Base-by-base conservation (phyloP, 2,888 invertebrate species). In the Biston betularia region DNA sequence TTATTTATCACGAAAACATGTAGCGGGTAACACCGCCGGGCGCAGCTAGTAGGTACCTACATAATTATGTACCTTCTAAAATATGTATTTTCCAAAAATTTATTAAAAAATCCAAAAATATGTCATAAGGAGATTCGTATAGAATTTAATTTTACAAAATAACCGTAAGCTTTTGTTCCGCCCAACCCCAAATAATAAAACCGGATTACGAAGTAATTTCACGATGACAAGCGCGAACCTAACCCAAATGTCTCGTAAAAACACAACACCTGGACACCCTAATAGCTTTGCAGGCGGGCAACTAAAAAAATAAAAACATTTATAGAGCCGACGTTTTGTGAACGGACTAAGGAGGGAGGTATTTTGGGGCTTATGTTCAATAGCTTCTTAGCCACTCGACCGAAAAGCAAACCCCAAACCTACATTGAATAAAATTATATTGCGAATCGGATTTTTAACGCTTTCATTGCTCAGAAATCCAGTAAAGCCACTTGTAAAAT, bases 291-390 rank as follows among this genome's bases (percentile, higher is more conserved):
- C 53, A 53, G 65, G 56, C 61, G 34, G 15, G 54, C 48, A 66
- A 66, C 62, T 58, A 62, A 66, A 62, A 66, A 62, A 57, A 63
- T 67, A 74, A 71, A 53, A 53, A 53, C 38, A 53, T 53, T 50
- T 53, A 40, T 53, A 14, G 52, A 53, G 52, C 52, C 38, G 7
- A 8, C 15, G 10, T 38, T 53, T 10, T 14, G 38, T 53, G 52
- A 38, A n/a, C n/a, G 52, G 15, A 53, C 8, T 53, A 1, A 53
- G 52, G 38, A 53, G 38, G 15, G 14, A 46, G 24, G 24, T 46
- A 4, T 38, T 52, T 10, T 12, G 38, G 38, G 52, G 38, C 14
- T 9, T 15, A 5, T 52, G 7, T 8, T 14, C 34, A 2, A 3
- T 14, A 14, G 10, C 34, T 34, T 8, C 12, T n/a, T 49, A n/a